phyloP scores from a whole-genome alignment of 2,113 vertebrate species.

The Nycticryphes semicollaris region DNA sequence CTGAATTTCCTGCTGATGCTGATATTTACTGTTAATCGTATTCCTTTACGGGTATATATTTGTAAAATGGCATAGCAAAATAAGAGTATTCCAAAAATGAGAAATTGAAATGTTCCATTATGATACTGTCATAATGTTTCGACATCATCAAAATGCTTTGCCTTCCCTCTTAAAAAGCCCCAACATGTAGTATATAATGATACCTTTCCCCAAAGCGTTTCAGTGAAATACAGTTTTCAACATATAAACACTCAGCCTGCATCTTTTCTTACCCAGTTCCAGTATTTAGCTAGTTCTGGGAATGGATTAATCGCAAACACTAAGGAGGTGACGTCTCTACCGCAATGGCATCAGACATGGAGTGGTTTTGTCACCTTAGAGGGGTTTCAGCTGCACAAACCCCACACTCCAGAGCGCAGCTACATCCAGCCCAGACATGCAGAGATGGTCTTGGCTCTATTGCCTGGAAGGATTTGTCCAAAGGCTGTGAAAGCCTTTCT shows the following conservation, averaged over 20 bases:
- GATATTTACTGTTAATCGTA: neutral
- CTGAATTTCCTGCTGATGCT: neutral
- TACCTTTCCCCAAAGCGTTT: neutral
- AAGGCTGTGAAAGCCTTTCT: neutral
- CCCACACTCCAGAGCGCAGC: neutral
- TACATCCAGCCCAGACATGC: accelerated
- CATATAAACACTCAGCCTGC: neutral
- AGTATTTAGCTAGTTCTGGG: neutral
- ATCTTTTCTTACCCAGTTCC: neutral
- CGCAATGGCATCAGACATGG: neutral
- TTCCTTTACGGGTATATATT: neutral
- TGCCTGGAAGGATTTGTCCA: neutral
- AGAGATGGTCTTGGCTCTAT: neutral
- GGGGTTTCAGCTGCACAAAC: neutral
- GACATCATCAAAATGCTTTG: neutral
- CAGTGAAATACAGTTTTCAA: neutral
- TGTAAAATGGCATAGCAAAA: neutral
- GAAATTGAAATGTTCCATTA: neutral
- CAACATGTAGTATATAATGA: neutral
- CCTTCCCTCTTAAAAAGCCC: neutral
- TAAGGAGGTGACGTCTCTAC: neutral
- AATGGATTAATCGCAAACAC: neutral
- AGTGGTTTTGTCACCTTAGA: accelerated
- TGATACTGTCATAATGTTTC: neutral
- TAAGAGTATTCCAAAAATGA: neutral